Evolutionary conservation across 92 coral and sea anemone genomes (phyloP), one percentile per base, ranked within the genome.

Genomic region (Siderastrea radians): DNA sequence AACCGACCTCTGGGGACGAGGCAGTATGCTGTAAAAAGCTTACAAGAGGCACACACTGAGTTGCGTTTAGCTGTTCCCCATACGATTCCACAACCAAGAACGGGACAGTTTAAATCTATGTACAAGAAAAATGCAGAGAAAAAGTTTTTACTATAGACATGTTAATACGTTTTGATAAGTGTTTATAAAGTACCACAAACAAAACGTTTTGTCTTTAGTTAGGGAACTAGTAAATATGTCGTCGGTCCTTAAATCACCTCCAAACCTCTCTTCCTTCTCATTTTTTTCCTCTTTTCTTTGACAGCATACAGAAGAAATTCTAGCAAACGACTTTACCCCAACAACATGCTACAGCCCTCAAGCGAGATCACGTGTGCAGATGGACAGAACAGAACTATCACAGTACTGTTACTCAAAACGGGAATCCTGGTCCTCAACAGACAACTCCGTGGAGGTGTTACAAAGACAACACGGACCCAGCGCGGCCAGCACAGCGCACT

Each of bases 391-490:
- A 17, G 93, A 93, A 66, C 93, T 93, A 3, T 60, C 96, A 68
- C 80, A 91, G 43, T 93, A 93, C 53, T 84, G 82, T 80, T 93
- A 88, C 68, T 79, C 96, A 61, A 84, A 83, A 65, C 80, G 98
- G 9, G 90, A 88, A 55, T 95, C 98, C 3, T 83, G 96, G 93
- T 93, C 96, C 14, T 93, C 95, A 6, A 91, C 96, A n/a, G 96
- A 95, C 52, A 81, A 91, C 58, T 95, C 98, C 19, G 45, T 78
- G 3, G 96, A 91, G 9, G 72, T 85, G 43, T 89, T 75, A 49
- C 88, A 84, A 57, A 77, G 86, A 59, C 67, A 69, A 52, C 61
- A 86, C 52, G 54, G 78, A 65, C 59, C 49, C 74, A 70, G 91
- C 78, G 77, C 76, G 61, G 73, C 53, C 8, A 89, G 75, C 57